Conservation (phyloP, 2,113 vertebrate species). For the Anhinga anhinga region DNA sequence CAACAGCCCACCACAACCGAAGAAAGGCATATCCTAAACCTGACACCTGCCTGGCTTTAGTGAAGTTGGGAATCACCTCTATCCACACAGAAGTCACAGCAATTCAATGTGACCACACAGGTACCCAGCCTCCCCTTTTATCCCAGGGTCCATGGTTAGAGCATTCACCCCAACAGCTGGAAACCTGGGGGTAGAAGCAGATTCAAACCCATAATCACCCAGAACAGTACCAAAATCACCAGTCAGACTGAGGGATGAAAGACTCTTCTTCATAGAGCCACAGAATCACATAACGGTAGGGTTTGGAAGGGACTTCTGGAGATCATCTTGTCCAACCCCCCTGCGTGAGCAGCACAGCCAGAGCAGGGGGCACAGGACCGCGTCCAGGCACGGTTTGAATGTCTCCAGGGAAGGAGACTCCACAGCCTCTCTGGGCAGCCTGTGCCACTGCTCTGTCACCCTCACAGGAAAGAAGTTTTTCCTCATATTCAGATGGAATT, state of each 20-base stretch:
- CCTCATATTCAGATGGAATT: no score
- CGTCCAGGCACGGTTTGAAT: no score
- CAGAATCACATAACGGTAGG: no score
- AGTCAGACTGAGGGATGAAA: neutral
- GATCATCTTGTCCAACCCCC: no score
- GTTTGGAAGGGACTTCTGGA: no score
- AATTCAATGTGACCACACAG: neutral
- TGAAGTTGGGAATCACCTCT: neutral
- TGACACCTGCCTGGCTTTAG: neutral
- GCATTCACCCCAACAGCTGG: neutral
- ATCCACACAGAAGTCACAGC: neutral
- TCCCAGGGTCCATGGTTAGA: neutral
- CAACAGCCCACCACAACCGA: neutral
- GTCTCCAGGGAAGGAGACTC: no score
- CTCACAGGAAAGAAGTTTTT: no score
- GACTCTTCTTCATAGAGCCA: neutral
- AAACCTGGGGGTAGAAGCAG: neutral
- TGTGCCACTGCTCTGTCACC: no score
- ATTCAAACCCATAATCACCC: neutral
- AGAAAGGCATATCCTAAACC: neutral
- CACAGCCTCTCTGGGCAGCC: no score
- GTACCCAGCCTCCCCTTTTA: neutral
- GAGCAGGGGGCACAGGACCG: no score
- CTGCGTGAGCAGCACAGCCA: no score
- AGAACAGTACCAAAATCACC: neutral